Evolutionary conservation across 2,113 vertebrate species (phyloP).

Genomic region (Apaloderma vittatum): DNA sequence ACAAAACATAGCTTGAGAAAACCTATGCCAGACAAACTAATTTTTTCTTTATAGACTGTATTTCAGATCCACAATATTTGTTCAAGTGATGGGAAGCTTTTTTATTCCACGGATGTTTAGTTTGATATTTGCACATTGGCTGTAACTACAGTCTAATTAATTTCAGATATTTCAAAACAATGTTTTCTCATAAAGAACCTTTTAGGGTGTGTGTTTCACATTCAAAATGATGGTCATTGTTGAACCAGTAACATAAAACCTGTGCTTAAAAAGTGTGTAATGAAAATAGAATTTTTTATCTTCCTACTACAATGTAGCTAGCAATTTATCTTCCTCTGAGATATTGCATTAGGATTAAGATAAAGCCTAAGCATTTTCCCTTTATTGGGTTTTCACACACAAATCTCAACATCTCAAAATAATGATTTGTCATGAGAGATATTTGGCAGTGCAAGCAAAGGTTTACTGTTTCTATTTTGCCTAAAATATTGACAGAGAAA

Average conservation of each 20-base stretch:
- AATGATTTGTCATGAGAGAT: slow-evolving; percentile 64
- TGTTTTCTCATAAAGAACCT: slow-evolving; percentile 47
- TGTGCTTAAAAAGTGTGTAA: slow-evolving; percentile 43
- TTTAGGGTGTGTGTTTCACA: slow-evolving; percentile 45
- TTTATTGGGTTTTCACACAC: slow-evolving; percentile 54
- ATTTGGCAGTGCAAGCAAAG: slow-evolving; percentile 34
- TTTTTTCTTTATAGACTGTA: slow-evolving; percentile 22
- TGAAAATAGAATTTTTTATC: slow-evolving; percentile 38
- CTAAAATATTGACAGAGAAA: slow-evolving; percentile 56
- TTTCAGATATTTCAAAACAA: slow-evolving; percentile 70
- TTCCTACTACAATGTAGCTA: neutral
- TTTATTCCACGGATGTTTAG: slow-evolving; percentile 41
- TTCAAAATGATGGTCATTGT: slow-evolving; percentile 51
- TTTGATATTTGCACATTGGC: slow-evolving; percentile 49
- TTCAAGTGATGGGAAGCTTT: slow-evolving; percentile 20
- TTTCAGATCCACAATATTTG: slow-evolving; percentile 16
- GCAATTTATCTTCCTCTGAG: neutral
- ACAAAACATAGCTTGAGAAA: neutral
- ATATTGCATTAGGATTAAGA: slow-evolving; percentile 22
- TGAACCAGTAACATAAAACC: slow-evolving; percentile 60
- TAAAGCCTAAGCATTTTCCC: slow-evolving; percentile 51
- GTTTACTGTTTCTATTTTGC: slow-evolving; percentile 60
- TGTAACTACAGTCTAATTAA: slow-evolving; percentile 50
- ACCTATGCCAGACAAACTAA: neutral
- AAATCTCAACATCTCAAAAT: slow-evolving; percentile 68